phyloP scores from a whole-genome alignment of 2,888 invertebrate genomes.

The Agriopis aurantiaria region DNA sequence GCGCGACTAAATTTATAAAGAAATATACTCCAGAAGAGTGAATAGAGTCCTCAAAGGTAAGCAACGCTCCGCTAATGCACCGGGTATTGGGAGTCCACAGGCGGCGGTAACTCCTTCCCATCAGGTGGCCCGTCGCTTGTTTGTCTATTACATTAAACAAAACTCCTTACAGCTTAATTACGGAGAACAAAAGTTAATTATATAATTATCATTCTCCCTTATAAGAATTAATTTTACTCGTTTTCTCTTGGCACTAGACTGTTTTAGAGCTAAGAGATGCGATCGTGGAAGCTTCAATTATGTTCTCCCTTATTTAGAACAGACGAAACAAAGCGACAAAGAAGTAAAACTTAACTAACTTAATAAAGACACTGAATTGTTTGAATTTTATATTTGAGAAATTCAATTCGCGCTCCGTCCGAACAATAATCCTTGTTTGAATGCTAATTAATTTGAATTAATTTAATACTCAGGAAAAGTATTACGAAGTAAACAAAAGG shows the following conservation, averaged over 20 bases:
- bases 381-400: slow-evolving; percentile 66
- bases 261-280: neutral
- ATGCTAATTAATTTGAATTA: slow-evolving; percentile 80
- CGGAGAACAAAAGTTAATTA: neutral
- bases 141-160: too few species aligned
- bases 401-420: slow-evolving; percentile 66
- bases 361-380: slow-evolving; percentile 61
- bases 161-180: too few species aligned
- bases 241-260: neutral
- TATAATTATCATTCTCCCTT: neutral
- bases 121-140: too few species aligned
- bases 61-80: too few species aligned
- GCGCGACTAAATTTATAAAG: too few species aligned
- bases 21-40: too few species aligned
- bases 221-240: neutral
- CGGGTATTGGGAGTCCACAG: too few species aligned
- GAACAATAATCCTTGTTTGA: slow-evolving; percentile 80
- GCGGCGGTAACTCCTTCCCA: too few species aligned
- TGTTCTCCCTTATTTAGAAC: slow-evolving; percentile 22
- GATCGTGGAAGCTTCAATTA: slow-evolving; percentile 26
- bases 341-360: slow-evolving; percentile 58
- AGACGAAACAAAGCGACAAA: slow-evolving; percentile 53
- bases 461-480: slow-evolving; percentile 67
- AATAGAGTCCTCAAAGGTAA: too few species aligned
- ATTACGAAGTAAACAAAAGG: slow-evolving; percentile 66